These are phyloP conservation scores for Galerucella calmariensis DNA, from an alignment of 2,888 invertebrate species.

Conservation along the genomic window DNA sequence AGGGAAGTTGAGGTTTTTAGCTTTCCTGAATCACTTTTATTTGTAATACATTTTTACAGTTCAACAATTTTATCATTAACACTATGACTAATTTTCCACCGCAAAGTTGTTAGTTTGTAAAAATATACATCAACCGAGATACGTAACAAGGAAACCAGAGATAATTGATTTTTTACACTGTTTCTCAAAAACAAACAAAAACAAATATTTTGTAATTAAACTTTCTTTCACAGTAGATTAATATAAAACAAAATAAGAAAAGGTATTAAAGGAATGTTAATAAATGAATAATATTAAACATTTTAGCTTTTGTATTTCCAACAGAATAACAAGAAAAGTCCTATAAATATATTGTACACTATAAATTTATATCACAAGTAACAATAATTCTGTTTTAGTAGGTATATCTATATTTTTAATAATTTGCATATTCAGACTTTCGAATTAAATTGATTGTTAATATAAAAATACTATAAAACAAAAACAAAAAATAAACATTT, in stretches of 20 bases:
- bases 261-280: background rate
- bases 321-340: slow-evolving; percentile 27
- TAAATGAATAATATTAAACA: slow-evolving; percentile 6
- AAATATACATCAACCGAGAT: background rate
- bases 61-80: background rate
- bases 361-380: slow-evolving; percentile 3
- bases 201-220: background rate
- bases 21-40: no score
- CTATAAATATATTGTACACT: background rate
- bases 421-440: background rate
- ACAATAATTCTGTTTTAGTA: background rate
- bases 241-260: background rate
- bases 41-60: background rate
- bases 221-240: background rate
- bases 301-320: slow-evolving; percentile 28
- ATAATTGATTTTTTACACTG: background rate
- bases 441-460: background rate
- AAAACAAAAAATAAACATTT: slow-evolving; percentile 11
- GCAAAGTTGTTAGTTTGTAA: background rate
- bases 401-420: background rate
- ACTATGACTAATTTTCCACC: background rate
- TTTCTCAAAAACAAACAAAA: background rate
- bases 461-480: background rate
- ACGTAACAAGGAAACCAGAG: background rate
- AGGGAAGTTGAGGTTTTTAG: no score